Evolutionary conservation across 2,888 invertebrate species (phyloP), one percentile per base, ranked within the genome.

Genomic region (Campaea margaritaria): DNA sequence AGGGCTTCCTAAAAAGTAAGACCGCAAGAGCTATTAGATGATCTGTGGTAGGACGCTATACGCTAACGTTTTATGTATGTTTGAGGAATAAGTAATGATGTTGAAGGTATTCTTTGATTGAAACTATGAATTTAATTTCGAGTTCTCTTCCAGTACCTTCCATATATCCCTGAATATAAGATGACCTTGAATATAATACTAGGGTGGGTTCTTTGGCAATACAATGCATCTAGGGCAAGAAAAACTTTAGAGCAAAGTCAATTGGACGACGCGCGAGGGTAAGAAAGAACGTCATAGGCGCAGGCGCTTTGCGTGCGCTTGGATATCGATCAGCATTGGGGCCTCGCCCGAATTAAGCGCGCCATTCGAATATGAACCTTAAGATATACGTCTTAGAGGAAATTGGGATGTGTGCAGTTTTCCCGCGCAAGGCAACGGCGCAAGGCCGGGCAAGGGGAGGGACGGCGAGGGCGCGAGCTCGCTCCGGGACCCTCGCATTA

Each of bases 401-500:
- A 56, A 55, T 47, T 16, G 47, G 42, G 65, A 55, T 57, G 64
- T 36, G 54, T 64, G 56, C 62, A 64, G 62, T 68, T 69, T 70
- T 65, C 65, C 71, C 72, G 77, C 77, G 74, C 77, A 78, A 74
- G 69, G 70, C 62, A 67, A 66, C 64, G 58, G 76, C 76, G 74
- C 75, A 72, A 70, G 69, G 68, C 72, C 70, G 69, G 68, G 72
- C 67, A 16, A 70, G 68, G 73, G 74, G 71, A 76, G 74, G 73
- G 69, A 72, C 67, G 71, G 79, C 65, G 77, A 77, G 78, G 82
- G 82, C 79, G 70, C 75, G 75, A 76, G 79, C 83, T 78, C 46
- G 72, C 67, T 78, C 82, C 79, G 79, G 86, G 82, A 78, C 88
- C 87, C 89, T 86, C 85, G 76, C 89, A 91, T 92, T 92, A 92